These are phyloP conservation scores for Omphaloscelis lunosa DNA, from an alignment of 2,888 invertebrate genomes.

Conservation along the genomic window DNA sequence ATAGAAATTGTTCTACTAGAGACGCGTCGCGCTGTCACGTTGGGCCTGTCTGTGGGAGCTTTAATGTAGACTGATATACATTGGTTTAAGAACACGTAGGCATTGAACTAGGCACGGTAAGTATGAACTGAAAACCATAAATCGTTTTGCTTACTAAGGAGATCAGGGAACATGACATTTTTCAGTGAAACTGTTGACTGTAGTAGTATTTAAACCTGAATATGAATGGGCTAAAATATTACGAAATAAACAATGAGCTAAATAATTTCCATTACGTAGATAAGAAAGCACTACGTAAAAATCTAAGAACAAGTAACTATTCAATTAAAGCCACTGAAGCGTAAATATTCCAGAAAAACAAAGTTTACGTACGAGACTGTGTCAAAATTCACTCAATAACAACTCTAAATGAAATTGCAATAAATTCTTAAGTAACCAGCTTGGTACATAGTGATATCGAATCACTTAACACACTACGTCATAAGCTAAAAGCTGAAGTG, in stretches of 20 bases:
- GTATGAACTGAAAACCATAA: neutral
- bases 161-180: neutral
- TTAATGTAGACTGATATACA: too few species aligned
- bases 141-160: neutral
- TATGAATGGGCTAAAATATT: neutral
- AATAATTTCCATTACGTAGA: neutral
- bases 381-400: constrained; percentile 52
- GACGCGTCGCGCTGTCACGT: too few species aligned
- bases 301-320: neutral
- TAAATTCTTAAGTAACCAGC: constrained; percentile 40
- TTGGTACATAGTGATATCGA: constrained; percentile 65
- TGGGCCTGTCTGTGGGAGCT: too few species aligned
- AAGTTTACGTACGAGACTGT: neutral
- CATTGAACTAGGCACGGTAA: too few species aligned
- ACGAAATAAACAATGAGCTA: neutral
- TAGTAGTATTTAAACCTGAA: neutral
- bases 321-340: constrained; percentile 6
- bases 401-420: constrained; percentile 57
- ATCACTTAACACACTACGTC: constrained; percentile 56
- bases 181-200: neutral
- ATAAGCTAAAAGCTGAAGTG: constrained; percentile 32
- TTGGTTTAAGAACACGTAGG: too few species aligned
- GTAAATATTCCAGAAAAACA: neutral
- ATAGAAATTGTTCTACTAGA: too few species aligned
- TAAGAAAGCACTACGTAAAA: neutral